Evolutionary conservation across 2,797 vertebrate species (phyloP).

Genomic region (Zalophus californianus): DNA sequence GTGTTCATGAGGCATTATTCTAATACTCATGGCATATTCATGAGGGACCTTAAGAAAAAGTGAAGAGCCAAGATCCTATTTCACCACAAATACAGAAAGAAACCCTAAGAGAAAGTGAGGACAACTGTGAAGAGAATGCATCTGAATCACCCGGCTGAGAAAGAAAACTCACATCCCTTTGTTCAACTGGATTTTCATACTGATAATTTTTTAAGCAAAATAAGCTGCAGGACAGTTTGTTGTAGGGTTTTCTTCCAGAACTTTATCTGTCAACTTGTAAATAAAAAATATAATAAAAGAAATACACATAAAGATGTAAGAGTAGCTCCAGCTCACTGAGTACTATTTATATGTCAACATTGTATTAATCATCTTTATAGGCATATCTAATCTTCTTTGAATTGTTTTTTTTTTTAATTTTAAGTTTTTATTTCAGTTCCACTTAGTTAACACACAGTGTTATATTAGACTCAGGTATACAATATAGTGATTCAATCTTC

Average conservation of each 20-base stretch:
- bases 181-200: not conserved
- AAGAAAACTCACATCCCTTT: not conserved
- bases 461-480: not conserved
- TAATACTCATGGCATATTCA: not conserved
- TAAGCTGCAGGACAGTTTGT: not conserved
- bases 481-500: not conserved
- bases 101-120: not conserved
- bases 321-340: not conserved
- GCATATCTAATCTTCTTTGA: not conserved
- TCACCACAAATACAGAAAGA: not conserved
- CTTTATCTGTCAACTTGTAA: not conserved
- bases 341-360: not conserved
- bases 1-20: conserved; percentile 33
- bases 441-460: not conserved
- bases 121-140: not conserved
- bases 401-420: not conserved
- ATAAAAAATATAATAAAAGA: conserved; percentile 28
- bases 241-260: not conserved
- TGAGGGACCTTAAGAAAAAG: not conserved
- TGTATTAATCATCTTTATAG: not conserved
- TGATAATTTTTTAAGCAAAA: not conserved
- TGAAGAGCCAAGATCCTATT: not conserved
- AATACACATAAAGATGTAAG: not conserved
- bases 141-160: not conserved
- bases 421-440: not conserved